Evolutionary conservation across 1,140 invertebrate species (phyloP).

Genomic region (Scaptomyza hsui): DNA sequence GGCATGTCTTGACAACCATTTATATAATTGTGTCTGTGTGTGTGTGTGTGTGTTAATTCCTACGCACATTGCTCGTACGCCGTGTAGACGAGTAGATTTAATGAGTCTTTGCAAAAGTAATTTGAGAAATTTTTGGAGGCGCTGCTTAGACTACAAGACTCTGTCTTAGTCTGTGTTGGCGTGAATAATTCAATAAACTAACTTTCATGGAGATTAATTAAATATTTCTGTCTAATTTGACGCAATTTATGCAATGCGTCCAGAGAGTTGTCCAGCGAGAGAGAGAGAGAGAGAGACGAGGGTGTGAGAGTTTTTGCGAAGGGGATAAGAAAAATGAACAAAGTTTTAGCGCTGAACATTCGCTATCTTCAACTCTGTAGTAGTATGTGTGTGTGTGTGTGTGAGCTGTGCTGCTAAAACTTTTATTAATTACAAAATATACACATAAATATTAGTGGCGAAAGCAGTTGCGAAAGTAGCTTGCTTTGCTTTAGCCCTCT

Average conservation of each 20-base stretch:
- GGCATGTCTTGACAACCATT: slow-evolving; percentile 38
- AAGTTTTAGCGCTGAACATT: slow-evolving; percentile 47
- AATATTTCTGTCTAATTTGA: slow-evolving; percentile 83
- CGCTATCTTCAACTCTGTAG: background rate
- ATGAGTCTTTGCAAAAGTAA: slow-evolving; percentile 73
- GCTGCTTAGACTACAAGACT: slow-evolving; percentile 9
- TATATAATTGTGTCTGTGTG: slow-evolving; percentile 1
- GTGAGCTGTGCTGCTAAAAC: slow-evolving; percentile 53
- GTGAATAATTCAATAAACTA: slow-evolving; percentile 79
- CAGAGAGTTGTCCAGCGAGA: background rate
- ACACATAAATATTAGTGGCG: slow-evolving; percentile 67
- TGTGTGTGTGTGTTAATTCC: background rate
- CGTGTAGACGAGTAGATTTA: slow-evolving; percentile 44
- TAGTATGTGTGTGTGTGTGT: slow-evolving; percentile 1
- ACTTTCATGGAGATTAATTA: slow-evolving; percentile 78
- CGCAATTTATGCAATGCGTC: slow-evolving; percentile 73
- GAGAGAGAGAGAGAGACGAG: too few species aligned
- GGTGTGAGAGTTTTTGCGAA: slow-evolving; percentile 1
- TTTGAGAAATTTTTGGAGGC: slow-evolving; percentile 59
- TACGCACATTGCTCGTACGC: slow-evolving; percentile 29
- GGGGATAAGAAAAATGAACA: slow-evolving; percentile 62
- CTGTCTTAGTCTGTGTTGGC: slow-evolving; percentile 18
- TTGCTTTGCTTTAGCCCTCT: background rate
- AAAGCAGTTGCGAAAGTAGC: background rate
- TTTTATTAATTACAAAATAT: slow-evolving; percentile 82